Conservation (phyloP, 2,888 invertebrate genomes). For the Amitus sp. region DNA sequence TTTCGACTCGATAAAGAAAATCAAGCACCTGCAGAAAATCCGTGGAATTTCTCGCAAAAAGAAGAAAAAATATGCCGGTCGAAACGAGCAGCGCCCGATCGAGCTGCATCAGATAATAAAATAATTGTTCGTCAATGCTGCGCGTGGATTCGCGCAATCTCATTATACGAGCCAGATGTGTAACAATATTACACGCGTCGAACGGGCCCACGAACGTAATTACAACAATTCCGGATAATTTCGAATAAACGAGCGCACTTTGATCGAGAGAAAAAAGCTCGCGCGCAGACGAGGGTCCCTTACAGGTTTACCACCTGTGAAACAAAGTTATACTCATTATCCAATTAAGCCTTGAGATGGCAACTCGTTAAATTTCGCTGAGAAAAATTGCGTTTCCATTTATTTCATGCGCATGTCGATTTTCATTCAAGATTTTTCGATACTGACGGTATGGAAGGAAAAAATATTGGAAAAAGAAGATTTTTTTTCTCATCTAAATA, state of each 20-base stretch:
- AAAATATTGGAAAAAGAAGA: too few species aligned
- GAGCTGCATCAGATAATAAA: slow-evolving; percentile 39
- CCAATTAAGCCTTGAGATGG: slow-evolving; percentile 20
- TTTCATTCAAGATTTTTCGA: too few species aligned
- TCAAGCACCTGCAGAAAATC: too few species aligned
- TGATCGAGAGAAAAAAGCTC: slow-evolving; percentile 18
- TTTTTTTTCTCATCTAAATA: too few species aligned
- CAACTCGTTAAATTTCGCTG: background rate
- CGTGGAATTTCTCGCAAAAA: slow-evolving; percentile 14
- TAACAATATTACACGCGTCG: slow-evolving; percentile 1
- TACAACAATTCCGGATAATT: slow-evolving; percentile 44
- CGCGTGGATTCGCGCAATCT: slow-evolving; percentile 26
- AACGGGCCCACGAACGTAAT: too few species aligned
- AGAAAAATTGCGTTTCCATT: background rate
- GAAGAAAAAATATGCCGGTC: slow-evolving; percentile 33
- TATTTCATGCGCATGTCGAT: background rate
- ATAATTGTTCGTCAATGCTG: slow-evolving; percentile 41
- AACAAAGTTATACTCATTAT: slow-evolving; percentile 24
- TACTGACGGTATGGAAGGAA: too few species aligned
- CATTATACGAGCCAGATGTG: slow-evolving; percentile 40
- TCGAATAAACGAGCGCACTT: slow-evolving; percentile 46
- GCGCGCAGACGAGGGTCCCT: background rate
- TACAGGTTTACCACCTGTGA: background rate
- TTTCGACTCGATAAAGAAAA: too few species aligned
- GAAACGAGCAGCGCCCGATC: slow-evolving; percentile 35